Base-by-base conservation (phyloP, 2,888 invertebrate genomes). In the Sminthurinus aureus region DNA sequence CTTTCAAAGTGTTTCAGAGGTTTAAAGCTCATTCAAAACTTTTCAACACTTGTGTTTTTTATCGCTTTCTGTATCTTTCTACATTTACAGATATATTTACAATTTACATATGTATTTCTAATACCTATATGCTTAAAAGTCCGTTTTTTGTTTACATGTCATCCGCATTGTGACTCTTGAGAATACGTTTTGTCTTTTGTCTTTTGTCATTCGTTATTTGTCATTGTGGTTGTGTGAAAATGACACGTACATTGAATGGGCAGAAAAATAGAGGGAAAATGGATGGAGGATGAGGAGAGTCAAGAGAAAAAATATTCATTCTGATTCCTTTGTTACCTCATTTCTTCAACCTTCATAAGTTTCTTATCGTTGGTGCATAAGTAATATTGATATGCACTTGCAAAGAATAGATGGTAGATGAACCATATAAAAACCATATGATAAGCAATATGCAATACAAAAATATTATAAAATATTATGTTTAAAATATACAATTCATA, bases 241-340 rank as follows among this genome's bases (percentile, higher is more conserved):
- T 77, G 38, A 66, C 78, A 78, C 78, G 78, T 78, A 78, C 66
- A 66, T 66, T 20, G 66, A 78, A 26, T 50, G n/a, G 38, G 26
- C 8, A 13, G 71, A 24, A 71, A 71, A 24, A 71, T 20, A 24
- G 12, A 71, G 24, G 22, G 58, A 11, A 11, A 51, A 6, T n/a
- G 22, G n/a, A 67, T 64, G 64, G 64, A 64, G 64, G n/a, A n/a
- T 15, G 64, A n/a, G 18, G 22, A 67, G 67, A 67, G 76, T 66
- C 77, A 64, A 24, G 20, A 64, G 77, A 78, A 58, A 38, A 38
- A 66, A 78, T 66, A 78, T 78, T 78, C 38, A 78, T 78, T 78
- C 78, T 18, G 78, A 78, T 78, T 78, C 78, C 18, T n/a, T 20
- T 71, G 71, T 24, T 71, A 24, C 24, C 71, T 71, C 71, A 71